phyloP scores from a whole-genome alignment of 2,888 invertebrate genomes.

The Andrena trimmerana region DNA sequence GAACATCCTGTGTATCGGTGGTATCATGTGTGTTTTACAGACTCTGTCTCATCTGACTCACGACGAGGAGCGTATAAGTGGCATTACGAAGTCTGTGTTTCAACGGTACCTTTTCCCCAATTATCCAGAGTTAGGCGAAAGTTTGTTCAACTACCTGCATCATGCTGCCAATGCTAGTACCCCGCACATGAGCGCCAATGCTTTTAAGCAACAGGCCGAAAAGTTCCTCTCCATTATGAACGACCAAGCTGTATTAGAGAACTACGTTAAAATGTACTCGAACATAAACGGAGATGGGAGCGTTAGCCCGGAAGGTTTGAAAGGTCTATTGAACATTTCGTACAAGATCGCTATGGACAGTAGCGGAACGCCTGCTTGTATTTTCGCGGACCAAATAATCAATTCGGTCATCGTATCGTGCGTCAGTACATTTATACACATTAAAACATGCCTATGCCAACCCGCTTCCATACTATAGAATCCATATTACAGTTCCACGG shows the following conservation, averaged over 20 bases:
- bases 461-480: constrained; percentile 27
- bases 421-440: constrained; percentile 81
- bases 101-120: constrained; percentile 93
- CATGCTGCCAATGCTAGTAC: constrained; percentile 88
- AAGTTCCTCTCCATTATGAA: constrained; percentile 86
- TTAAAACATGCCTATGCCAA: neutral
- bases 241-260: constrained; percentile 88
- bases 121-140: constrained; percentile 90
- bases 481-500: constrained; percentile 88
- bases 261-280: constrained; percentile 89
- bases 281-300: constrained; percentile 82
- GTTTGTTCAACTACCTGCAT: constrained; percentile 89
- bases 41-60: constrained; percentile 90
- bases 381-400: constrained; percentile 90
- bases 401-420: constrained; percentile 91
- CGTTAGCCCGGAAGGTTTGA: constrained; percentile 89
- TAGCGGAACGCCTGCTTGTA: constrained; percentile 88
- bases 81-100: constrained; percentile 90
- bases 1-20: neutral
- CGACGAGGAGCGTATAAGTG: constrained; percentile 90
- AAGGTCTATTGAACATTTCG: constrained; percentile 89
- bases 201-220: constrained; percentile 92
- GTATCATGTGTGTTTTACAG: constrained; percentile 84
- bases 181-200: constrained; percentile 87
- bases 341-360: constrained; percentile 93